A percentile compares a stretch with the other conserved stretches of the same genome.
These are phyloP conservation scores for Coleophora flavipennella DNA, from an alignment of 2,888 invertebrate genomes.

Conservation along the genomic window DNA sequence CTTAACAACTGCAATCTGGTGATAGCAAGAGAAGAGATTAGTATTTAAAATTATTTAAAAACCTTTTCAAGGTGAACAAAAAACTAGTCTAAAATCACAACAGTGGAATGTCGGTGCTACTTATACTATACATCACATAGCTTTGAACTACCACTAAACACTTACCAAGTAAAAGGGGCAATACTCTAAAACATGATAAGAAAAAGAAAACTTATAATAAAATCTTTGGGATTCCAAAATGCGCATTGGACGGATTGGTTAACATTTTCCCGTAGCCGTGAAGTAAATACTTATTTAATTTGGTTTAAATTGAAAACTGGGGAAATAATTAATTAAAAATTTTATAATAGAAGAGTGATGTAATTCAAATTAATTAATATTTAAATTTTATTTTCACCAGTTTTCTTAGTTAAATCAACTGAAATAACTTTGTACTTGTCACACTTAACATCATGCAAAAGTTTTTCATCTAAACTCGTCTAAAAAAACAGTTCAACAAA, in stretches of 20 bases:
- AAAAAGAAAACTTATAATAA: slow-evolving; percentile 28
- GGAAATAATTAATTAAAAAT: background rate
- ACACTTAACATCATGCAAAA: slow-evolving; percentile 17
- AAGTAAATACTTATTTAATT: background rate
- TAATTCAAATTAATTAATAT: background rate
- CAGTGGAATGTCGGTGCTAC: slow-evolving; percentile 63
- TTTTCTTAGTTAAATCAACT: too few relatives aligned
- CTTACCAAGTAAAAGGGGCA: slow-evolving; percentile 20
- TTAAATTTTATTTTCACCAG: too few relatives aligned
- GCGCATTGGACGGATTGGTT: slow-evolving; percentile 24
- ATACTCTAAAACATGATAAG: slow-evolving; percentile 16
- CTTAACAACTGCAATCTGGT: too few relatives aligned
- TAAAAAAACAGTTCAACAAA: slow-evolving; percentile 5
- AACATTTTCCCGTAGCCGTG: too few relatives aligned
- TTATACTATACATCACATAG: slow-evolving; percentile 65
- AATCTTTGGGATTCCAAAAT: slow-evolving; percentile 58
- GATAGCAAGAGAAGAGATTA: too few relatives aligned
- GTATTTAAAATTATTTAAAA: slow-evolving; percentile 2
- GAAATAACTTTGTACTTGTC: slow-evolving; percentile 19
- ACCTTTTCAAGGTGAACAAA: slow-evolving; percentile 28
- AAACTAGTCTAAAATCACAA: slow-evolving; percentile 58
- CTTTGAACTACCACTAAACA: slow-evolving; percentile 35
- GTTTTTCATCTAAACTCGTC: too few relatives aligned
- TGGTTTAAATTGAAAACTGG: background rate
- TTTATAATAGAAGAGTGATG: too few relatives aligned